Conservation (phyloP, 2,797 vertebrate species). For the Leptoclinus maculatus region DNA sequence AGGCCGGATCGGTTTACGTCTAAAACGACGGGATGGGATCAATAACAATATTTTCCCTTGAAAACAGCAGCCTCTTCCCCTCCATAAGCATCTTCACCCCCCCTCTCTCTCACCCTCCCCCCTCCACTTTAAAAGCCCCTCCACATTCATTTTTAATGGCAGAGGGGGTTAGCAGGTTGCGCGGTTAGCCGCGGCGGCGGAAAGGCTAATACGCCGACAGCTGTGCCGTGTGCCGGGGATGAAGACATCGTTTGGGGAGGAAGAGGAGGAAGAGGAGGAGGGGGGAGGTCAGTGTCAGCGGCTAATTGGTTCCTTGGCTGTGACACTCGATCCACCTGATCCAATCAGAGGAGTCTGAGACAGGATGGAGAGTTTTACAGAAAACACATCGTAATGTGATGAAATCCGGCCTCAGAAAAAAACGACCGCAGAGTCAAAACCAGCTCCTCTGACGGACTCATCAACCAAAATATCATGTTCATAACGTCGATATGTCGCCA, state of each 20-base stretch:
- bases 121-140: conserved; percentile 64
- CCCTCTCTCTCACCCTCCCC: background rate
- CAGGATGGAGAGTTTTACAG: conserved; percentile 53
- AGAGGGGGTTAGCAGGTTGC: conserved; percentile 38
- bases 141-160: conserved; percentile 74
- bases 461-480: background rate
- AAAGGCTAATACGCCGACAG: conserved; percentile 68
- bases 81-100: conserved; percentile 13
- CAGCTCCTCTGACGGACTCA: background rate
- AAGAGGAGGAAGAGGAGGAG: background rate
- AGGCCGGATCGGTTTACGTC: conserved; percentile 90
- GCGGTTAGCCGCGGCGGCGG: conserved; percentile 47
- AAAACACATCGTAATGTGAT: conserved; percentile 35
- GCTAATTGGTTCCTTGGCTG: conserved; percentile 76
- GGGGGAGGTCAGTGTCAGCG: conserved; percentile 49
- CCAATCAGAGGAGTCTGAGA: conserved; percentile 73
- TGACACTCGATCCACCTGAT: conserved; percentile 73
- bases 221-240: conserved; percentile 42
- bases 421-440: background rate
- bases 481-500: background rate
- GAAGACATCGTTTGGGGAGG: conserved; percentile 31
- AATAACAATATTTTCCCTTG: conserved; percentile 98
- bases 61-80: conserved; percentile 61
- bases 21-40: conserved; percentile 94
- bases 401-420: conserved; percentile 17